These are phyloP conservation scores for Tribolium madens DNA, from an alignment of 1,140 invertebrate species.

Conservation along the genomic window DNA sequence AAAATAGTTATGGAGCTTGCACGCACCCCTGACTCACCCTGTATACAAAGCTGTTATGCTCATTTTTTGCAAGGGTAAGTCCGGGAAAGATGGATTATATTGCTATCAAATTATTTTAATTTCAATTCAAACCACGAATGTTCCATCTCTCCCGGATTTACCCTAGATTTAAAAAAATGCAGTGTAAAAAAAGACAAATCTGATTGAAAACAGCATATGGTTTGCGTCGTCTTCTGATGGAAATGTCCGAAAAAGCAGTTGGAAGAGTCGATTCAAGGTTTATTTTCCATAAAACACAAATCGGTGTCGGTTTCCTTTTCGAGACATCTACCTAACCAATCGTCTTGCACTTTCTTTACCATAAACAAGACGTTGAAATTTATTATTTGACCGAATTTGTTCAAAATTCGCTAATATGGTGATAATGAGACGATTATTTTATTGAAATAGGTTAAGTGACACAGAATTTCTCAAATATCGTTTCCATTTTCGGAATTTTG, in stretches of 20 bases:
- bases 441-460: background rate
- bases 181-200: too few relatives aligned
- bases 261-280: constrained; percentile 11
- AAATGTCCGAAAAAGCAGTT: background rate
- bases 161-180: too few relatives aligned
- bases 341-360: constrained; percentile 17
- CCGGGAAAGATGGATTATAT: too few relatives aligned
- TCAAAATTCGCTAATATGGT: constrained; percentile 28
- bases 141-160: too few relatives aligned
- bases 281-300: constrained; percentile 28
- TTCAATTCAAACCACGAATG: too few relatives aligned
- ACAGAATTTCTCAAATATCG: background rate
- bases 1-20: too few relatives aligned
- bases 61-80: too few relatives aligned
- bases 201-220: background rate
- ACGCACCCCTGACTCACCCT: too few relatives aligned
- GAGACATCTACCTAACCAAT: constrained; percentile 10
- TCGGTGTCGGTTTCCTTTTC: constrained; percentile 28
- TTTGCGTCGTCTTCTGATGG: background rate
- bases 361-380: constrained; percentile 15
- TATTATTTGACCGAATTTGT: constrained; percentile 12
- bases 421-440: background rate
- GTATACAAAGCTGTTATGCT: too few relatives aligned
- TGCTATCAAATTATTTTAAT: too few relatives aligned
- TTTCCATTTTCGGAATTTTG: too few relatives aligned